Evolutionary conservation across 2,113 vertebrate species (phyloP), one percentile per base, ranked within the genome.

Genomic region (Notechis scutatus): DNA sequence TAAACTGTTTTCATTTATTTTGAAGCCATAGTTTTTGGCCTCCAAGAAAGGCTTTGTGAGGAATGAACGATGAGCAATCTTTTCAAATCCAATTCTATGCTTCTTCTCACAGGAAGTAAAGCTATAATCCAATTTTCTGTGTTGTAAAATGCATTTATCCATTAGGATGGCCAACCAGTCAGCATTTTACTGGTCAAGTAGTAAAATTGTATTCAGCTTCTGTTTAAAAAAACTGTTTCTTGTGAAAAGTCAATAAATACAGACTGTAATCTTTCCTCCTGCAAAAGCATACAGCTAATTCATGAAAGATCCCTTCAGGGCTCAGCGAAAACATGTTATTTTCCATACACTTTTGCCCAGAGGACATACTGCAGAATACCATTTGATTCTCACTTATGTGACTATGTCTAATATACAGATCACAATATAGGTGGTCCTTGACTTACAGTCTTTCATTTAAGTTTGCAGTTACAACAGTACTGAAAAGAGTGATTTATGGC

Each of bases 1-100:
- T 39, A 3, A 91, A 85, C 55, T 61, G 88, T 42, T 95, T 91
- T 92, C 26, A 0, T 86, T 92, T 94, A 95, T 0, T 0, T 94
- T 93, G 87, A 89, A 91, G 92, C 88, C 92, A 94, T 94, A 95
- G 85, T 69, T 92, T 90, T 89, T 91, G 88, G 87, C 93, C 91
- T 93, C 93, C 93, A 86, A 59, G 88, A 94, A 95, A 95, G 93
- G 12, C 93, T 93, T 93, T 42, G 92, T 94, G 92, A 3, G 92
- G 86, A 61, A 64, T 59, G n/a, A 56, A 86, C 20, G 47, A 93
- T 92, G 88, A 93, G 87, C 92, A 95, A 93, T 87, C n/a, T 92
- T 64, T 91, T 94, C 91, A 54, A 57, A 34, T 55, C 52, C 5
- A 47, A 90, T 87, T 93, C 91, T 88, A 56, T 10, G 56, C 89